Evolutionary conservation across 2,113 vertebrate species (phyloP).

Genomic region (Stegostoma tigrinum): DNA sequence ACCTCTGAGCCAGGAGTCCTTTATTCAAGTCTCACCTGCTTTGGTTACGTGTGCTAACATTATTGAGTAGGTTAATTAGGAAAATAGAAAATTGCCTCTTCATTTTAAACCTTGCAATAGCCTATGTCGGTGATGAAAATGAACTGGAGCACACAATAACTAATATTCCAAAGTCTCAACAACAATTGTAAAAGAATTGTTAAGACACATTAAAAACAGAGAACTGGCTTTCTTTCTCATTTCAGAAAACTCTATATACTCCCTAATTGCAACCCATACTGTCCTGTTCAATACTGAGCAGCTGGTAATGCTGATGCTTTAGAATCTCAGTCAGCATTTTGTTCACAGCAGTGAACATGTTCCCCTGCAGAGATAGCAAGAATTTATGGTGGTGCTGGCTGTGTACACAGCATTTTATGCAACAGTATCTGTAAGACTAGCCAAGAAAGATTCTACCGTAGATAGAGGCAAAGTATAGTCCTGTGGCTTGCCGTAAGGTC

Average conservation of each 20-base stretch:
- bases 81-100: not conserved
- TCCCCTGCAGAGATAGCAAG: slow-evolving; percentile 12
- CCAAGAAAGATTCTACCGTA: not conserved
- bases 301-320: not conserved
- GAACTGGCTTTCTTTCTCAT: not conserved
- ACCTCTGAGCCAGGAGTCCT: no score
- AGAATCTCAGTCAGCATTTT: slow-evolving; percentile 23
- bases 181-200: not conserved
- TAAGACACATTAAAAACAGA: not conserved
- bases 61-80: no score
- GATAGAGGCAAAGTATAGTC: not conserved
- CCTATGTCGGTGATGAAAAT: not conserved
- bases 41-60: no score
- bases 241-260: not conserved
- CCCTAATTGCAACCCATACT: not conserved
- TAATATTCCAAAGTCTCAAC: not conserved
- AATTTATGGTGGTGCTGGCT: not conserved
- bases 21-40: no score
- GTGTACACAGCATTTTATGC: slow-evolving; percentile 2
- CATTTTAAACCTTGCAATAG: not conserved
- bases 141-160: not conserved
- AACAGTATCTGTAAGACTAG: slow-evolving; percentile 13
- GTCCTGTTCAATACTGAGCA: not conserved
- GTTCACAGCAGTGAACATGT: not conserved
- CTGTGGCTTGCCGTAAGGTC: not conserved